Percentiles rank a stretch among this genome's conserved stretches.
Evolutionary conservation across 92 coral and sea anemone genomes (phyloP).

Genomic region (Scolanthus callimorphus): DNA sequence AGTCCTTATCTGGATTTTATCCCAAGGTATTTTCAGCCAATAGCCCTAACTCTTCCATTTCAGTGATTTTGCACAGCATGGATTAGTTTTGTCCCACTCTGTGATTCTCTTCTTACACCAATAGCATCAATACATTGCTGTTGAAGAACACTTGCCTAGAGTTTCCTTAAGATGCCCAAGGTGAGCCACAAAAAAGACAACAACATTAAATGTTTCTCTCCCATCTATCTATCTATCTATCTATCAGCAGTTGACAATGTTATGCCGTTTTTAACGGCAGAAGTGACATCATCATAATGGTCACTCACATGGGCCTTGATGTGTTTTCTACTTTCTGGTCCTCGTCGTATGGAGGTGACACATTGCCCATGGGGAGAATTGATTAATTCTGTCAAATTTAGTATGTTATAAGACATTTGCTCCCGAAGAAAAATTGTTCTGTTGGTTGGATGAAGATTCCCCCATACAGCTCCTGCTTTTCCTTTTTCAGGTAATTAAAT

Average conservation of each 20-base stretch:
- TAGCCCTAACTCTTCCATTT: too few relatives aligned
- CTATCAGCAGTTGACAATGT: slow-evolving; percentile 12
- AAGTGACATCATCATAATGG: slow-evolving; percentile 30
- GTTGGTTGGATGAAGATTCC: slow-evolving; percentile 21
- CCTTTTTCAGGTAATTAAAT: slow-evolving; percentile 27
- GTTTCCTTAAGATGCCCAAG: slow-evolving; percentile 36
- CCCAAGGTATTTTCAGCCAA: too few relatives aligned
- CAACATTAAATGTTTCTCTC: slow-evolving; percentile 24
- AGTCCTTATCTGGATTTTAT: too few relatives aligned
- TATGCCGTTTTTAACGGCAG: slow-evolving; percentile 22
- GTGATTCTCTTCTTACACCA: too few relatives aligned
- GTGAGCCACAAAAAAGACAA: slow-evolving; percentile 39
- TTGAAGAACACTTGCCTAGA: slow-evolving; percentile 32
- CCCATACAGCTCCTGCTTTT: slow-evolving; percentile 18
- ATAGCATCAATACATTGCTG: too few relatives aligned
- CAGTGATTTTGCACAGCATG: too few relatives aligned
- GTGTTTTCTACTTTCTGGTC: slow-evolving; percentile 27
- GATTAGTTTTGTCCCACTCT: too few relatives aligned
- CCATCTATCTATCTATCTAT: too few relatives aligned
- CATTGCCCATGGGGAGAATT: slow-evolving; percentile 41
- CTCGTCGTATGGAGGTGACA: slow-evolving; percentile 27
- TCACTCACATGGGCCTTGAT: slow-evolving; percentile 17
- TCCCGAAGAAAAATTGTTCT: slow-evolving; percentile 26
- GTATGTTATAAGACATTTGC: slow-evolving; percentile 31
- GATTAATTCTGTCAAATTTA: slow-evolving; percentile 34